Conservation (phyloP, 1,140 invertebrate species). For the Medauroidea extradentata region DNA sequence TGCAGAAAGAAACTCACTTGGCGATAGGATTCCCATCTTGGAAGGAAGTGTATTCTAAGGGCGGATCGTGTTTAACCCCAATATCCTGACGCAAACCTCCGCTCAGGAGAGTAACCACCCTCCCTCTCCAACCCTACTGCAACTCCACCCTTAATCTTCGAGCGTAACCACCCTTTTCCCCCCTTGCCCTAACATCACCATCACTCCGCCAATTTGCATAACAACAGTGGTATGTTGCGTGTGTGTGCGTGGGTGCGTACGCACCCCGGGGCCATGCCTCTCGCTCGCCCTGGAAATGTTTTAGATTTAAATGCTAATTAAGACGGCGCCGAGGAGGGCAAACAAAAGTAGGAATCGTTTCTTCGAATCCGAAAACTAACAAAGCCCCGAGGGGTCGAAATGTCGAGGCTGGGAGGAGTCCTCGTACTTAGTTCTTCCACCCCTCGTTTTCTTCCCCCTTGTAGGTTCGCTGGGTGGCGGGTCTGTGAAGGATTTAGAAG, state of each 20-base stretch:
- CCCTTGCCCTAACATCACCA: no score
- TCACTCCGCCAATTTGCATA: constrained; percentile 14
- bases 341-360: constrained; percentile 3
- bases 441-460: no score
- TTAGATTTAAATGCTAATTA: constrained; percentile 21
- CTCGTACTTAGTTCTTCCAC: neutral
- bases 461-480: constrained; percentile 11
- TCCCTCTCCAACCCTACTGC: no score
- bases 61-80: no score
- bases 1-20: no score
- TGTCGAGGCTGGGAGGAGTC: constrained; percentile 16
- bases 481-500: constrained; percentile 19
- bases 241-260: neutral
- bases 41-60: no score
- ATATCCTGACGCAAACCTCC: no score
- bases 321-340: constrained; percentile 4
- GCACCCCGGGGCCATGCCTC: neutral
- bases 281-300: neutral
- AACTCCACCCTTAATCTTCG: no score
- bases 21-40: no score
- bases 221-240: constrained; percentile 11
- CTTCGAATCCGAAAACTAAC: constrained; percentile 7
- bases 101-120: no score
- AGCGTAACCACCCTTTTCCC: no score
- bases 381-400: constrained; percentile 11